phyloP scores from a whole-genome alignment of 2,797 vertebrate species.

The Poeciliopsis presidionis region DNA sequence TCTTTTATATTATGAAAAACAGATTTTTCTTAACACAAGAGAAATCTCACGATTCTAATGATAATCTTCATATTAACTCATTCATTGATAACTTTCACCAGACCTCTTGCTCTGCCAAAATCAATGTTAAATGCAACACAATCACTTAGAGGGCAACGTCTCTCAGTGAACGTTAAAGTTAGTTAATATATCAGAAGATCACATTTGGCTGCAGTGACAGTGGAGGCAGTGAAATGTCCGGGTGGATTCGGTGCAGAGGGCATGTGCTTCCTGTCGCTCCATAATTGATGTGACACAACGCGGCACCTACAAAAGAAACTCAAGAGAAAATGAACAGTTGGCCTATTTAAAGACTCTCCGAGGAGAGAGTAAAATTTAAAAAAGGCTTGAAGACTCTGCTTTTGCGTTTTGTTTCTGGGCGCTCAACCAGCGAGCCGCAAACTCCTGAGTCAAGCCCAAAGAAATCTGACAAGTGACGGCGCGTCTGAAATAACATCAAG shows the following conservation, averaged over 20 bases:
- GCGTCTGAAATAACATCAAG: slow-evolving; percentile 1
- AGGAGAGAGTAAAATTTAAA: slow-evolving; percentile 55
- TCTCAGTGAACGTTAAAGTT: slow-evolving; percentile 6
- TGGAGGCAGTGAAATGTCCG: slow-evolving; percentile 30
- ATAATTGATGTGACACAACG: slow-evolving; percentile 78
- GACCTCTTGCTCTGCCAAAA: background rate
- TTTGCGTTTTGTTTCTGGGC: slow-evolving; percentile 17
- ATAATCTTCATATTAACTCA: too few relatives aligned
- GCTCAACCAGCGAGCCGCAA: slow-evolving; percentile 18
- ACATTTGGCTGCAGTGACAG: slow-evolving; percentile 9
- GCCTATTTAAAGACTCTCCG: slow-evolving; percentile 73
- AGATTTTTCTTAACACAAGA: too few relatives aligned
- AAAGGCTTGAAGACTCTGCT: slow-evolving; percentile 27
- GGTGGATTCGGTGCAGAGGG: slow-evolving; percentile 64
- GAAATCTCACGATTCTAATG: too few relatives aligned
- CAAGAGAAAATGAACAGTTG: slow-evolving; percentile 70
- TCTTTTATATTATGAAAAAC: too few relatives aligned
- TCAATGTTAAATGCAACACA: slow-evolving; percentile 19
- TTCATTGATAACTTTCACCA: background rate
- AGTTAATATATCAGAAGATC: background rate
- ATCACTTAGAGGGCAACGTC: slow-evolving; percentile 2
- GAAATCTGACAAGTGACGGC: slow-evolving; percentile 1
- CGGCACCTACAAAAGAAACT: slow-evolving; percentile 60
- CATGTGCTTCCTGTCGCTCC: slow-evolving; percentile 69
- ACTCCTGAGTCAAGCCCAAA: slow-evolving; percentile 5